Evolutionary conservation across 1,140 invertebrate species (phyloP).

Genomic region (Drosophila repletoides): DNA sequence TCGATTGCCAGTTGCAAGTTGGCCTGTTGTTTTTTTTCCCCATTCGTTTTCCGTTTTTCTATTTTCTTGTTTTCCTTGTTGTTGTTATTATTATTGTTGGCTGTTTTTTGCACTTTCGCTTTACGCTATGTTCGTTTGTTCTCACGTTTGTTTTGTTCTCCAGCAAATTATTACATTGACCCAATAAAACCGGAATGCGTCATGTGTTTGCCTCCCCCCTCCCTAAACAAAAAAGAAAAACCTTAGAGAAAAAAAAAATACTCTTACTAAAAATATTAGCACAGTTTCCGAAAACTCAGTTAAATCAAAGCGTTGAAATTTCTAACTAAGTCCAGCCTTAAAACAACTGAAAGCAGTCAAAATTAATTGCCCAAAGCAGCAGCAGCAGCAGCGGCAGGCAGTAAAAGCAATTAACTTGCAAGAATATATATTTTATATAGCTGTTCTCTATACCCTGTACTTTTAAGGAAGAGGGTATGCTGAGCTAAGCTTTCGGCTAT

Average conservation of each 20-base stretch:
- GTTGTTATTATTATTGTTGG: constrained; percentile 29
- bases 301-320: background rate
- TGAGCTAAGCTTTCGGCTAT: too few relatives aligned
- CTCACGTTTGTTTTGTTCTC: constrained; percentile 58
- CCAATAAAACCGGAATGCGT: constrained; percentile 52
- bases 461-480: background rate
- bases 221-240: background rate
- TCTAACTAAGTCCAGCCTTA: background rate
- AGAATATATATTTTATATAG: constrained; percentile 33
- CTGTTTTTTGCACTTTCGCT: constrained; percentile 58
- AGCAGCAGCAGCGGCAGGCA: constrained; percentile 5
- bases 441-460: background rate
- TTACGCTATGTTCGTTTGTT: constrained; percentile 56
- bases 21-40: constrained; percentile 5
- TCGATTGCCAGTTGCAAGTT: constrained; percentile 36
- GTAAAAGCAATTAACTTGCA: constrained; percentile 62
- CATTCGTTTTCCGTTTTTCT: background rate
- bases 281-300: constrained; percentile 2
- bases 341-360: constrained; percentile 4
- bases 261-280: background rate
- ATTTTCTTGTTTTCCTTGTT: constrained; percentile 10
- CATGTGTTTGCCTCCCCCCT: constrained; percentile 25
- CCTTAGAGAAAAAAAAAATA: constrained; percentile 4
- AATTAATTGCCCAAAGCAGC: constrained; percentile 44
- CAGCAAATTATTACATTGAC: constrained; percentile 76